Evolutionary conservation across 2,797 vertebrate genomes (phyloP), one percentile per base, ranked within the genome.

Genomic region (Acanthurus tractus): DNA sequence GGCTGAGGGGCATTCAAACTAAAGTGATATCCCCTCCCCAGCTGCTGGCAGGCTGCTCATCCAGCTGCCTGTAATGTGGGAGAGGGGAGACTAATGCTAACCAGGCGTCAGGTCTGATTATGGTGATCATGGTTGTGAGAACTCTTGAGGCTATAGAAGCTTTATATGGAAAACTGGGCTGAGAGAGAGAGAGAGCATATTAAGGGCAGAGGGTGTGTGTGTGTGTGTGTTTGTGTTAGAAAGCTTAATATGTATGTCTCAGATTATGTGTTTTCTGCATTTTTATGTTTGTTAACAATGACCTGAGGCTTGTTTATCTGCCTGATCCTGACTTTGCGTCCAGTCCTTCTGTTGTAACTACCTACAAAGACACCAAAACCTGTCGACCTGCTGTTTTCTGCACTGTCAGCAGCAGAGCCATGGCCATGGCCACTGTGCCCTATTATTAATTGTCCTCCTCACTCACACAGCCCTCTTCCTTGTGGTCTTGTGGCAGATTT

Each of bases 101-200:
- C 93, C 92, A 95, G 90, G 89, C 94, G 91, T 94, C 94, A 95
- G 86, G 90, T 95, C 92, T 96, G 95, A 97, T 97, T 96, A 96
- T 93, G 93, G 94, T 96, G 92, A 96, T 96, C 94, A 95, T 90
- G 85, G 85, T 79, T 92, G 88, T 92, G 89, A 95, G 91, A 88
- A 85, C 91, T 91, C 92, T 84, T 87, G 90, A 93, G 94, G 94
- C 95, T 90, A 89, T 86, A 5, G 18, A 89, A 65, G 92, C 63
- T 76, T 82, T 70, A 77, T 76, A 73, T 80, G 72, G 71, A 78
- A 81, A 80, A 83, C 40, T 78, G 74, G 52, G 71, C 66, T 38
- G 57, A 57, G 55, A 42, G 54, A 55, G 56, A 54, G 54, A 29
- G 46, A 42, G 46, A 68, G 61, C 66, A 62, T 55, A 45, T 53